Evolutionary conservation across 2,113 vertebrate genomes (phyloP).

Genomic region (Hippolais icterina): DNA sequence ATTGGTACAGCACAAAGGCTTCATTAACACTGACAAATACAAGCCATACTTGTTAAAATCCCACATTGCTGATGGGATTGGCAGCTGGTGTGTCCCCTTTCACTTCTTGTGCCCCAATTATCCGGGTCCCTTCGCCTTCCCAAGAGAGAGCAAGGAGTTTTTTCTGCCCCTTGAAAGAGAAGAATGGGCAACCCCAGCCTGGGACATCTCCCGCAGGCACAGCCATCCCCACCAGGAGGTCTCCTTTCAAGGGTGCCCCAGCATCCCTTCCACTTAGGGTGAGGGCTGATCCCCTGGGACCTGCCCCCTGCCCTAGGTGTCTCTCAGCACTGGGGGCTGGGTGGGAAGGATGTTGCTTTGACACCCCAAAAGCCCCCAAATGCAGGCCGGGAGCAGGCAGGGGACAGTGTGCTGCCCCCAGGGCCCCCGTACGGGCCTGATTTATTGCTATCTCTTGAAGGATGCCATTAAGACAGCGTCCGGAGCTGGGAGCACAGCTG

Average conservation of each 20-base stretch:
- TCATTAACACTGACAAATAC: not conserved
- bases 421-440: not conserved
- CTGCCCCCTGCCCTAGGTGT: accelerated
- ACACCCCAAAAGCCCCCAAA: not conserved
- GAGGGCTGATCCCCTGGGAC: not conserved
- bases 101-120: not conserved
- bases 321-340: accelerated
- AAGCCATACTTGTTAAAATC: not conserved
- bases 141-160: not conserved
- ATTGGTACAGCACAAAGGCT: not conserved
- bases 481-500: constrained; percentile 23
- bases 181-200: not conserved
- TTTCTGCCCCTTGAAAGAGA: not conserved
- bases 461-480: not conserved
- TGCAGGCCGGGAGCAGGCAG: not conserved
- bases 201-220: not conserved
- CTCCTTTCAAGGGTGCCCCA: not conserved
- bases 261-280: not conserved
- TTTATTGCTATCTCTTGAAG: not conserved
- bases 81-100: not conserved
- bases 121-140: not conserved
- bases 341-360: not conserved
- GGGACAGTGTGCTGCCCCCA: not conserved
- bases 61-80: not conserved
- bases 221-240: accelerated